Percentiles rank a stretch among this genome's conserved stretches.
Evolutionary conservation across 2,888 invertebrate species (phyloP).

Genomic region (Drosophila monieri): DNA sequence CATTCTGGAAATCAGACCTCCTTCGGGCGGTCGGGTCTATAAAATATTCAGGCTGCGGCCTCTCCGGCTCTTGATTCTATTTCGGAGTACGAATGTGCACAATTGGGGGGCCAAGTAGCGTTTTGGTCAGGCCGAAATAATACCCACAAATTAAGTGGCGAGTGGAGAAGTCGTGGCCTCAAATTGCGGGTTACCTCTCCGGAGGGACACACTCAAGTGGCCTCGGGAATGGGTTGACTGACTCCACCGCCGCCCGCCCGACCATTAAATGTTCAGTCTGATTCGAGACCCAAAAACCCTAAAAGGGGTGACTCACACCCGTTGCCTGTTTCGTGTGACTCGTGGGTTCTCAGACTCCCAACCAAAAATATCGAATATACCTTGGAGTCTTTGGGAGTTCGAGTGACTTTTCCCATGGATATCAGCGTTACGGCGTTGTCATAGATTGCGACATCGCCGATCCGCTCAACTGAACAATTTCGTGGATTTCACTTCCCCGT

Average conservation of each 20-base stretch:
- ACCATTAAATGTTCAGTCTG: conserved; percentile 48
- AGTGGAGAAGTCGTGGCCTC: conserved; percentile 52
- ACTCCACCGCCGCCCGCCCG: conserved; percentile 24
- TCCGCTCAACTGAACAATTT: conserved; percentile 69
- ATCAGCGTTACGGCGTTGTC: conserved; percentile 66
- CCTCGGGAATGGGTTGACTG: conserved; percentile 49
- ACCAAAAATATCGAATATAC: conserved; percentile 25
- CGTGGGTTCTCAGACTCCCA: conserved; percentile 11
- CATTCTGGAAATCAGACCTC: conserved; percentile 62
- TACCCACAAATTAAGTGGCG: conserved; percentile 65
- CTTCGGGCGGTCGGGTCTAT: conserved; percentile 8
- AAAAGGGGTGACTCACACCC: conserved; percentile 28
- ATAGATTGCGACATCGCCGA: conserved; percentile 69
- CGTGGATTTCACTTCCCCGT: conserved; percentile 60
- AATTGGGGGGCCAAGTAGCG: conserved; percentile 15
- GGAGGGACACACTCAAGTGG: conserved; percentile 81
- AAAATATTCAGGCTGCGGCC: conserved; percentile 33
- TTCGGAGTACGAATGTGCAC: background rate
- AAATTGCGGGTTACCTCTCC: conserved; percentile 76
- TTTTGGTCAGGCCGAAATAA: conserved; percentile 56
- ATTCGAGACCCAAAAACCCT: conserved; percentile 27
- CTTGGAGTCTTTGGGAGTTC: conserved; percentile 3
- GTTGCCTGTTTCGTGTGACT: background rate
- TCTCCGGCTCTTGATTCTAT: conserved; percentile 1
- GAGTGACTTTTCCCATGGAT: conserved; percentile 69